These are phyloP conservation scores for Nezara viridula DNA, from an alignment of 2,888 invertebrate species.

Conservation along the genomic window DNA sequence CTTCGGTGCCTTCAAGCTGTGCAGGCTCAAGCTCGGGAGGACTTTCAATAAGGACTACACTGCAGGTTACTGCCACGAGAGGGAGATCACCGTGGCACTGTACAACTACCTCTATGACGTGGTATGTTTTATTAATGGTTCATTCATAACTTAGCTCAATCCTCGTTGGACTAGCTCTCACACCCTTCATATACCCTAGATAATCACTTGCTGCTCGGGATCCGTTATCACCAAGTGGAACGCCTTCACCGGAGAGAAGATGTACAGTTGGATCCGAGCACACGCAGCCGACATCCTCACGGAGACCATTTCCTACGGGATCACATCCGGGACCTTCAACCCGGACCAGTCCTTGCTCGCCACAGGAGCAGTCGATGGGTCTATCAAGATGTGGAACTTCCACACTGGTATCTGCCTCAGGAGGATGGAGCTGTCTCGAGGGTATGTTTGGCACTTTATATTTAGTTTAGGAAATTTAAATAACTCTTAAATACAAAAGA, in stretches of 20 bases:
- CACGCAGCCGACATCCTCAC: constrained; percentile 79
- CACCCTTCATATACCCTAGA: constrained; percentile 65
- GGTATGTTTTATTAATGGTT: constrained; percentile 66
- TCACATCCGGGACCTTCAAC: constrained; percentile 84
- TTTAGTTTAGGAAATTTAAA: too few species aligned
- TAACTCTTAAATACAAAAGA: too few species aligned
- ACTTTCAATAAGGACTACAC: constrained; percentile 78
- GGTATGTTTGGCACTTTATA: constrained; percentile 69
- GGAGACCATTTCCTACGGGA: constrained; percentile 74
- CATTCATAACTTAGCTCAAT: constrained; percentile 71
- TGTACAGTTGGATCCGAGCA: constrained; percentile 78
- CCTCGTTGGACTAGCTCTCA: constrained; percentile 66
- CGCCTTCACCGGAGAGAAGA: constrained; percentile 77
- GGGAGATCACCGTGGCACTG: constrained; percentile 68
- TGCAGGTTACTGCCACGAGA: constrained; percentile 67
- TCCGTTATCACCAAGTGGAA: constrained; percentile 89
- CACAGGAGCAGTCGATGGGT: constrained; percentile 75
- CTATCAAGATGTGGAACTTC: constrained; percentile 82
- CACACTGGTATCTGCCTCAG: constrained; percentile 82
- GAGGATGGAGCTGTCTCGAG: constrained; percentile 72
- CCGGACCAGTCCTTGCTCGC: constrained; percentile 79
- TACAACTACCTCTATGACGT: constrained; percentile 80
- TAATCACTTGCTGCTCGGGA: constrained; percentile 84
- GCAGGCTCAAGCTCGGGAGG: constrained; percentile 76
- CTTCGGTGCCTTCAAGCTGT: constrained; percentile 78